Evolutionary conservation across 2,888 invertebrate species (phyloP).

Genomic region (Adelphocoris suturalis): DNA sequence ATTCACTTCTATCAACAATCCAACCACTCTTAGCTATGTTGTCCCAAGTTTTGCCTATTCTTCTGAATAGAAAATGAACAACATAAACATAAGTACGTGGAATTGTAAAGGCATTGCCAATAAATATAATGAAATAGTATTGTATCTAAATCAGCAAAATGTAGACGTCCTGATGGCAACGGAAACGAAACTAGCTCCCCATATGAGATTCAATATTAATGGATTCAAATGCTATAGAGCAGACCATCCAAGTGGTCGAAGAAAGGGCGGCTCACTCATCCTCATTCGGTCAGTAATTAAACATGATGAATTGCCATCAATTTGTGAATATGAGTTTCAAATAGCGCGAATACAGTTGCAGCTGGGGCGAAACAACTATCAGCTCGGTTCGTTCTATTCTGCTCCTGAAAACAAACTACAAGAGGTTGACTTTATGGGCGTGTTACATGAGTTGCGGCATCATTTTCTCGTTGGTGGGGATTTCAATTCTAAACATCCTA

Average conservation of each 20-base stretch:
- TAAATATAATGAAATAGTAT: background rate
- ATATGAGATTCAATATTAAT: slow-evolving; percentile 43
- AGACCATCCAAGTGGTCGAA: slow-evolving; percentile 56
- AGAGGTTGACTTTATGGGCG: background rate
- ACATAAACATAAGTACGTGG: background rate
- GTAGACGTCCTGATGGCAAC: background rate
- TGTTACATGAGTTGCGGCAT: slow-evolving; percentile 21
- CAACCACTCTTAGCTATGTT: background rate
- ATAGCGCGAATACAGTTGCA: slow-evolving; percentile 37
- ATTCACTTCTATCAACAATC: slow-evolving; percentile 1
- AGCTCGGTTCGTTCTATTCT: slow-evolving; percentile 36
- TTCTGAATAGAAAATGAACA: slow-evolving; percentile 31
- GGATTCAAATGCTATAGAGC: slow-evolving; percentile 37
- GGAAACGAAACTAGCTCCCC: slow-evolving; percentile 52
- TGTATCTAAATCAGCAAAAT: slow-evolving; percentile 45
- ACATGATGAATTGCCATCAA: slow-evolving; percentile 33
- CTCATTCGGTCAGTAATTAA: slow-evolving; percentile 39
- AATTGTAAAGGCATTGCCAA: slow-evolving; percentile 37
- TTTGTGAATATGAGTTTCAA: slow-evolving; percentile 53
- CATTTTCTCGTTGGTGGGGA: slow-evolving; percentile 52
- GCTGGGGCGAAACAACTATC: slow-evolving; percentile 20
- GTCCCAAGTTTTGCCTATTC: slow-evolving; percentile 5
- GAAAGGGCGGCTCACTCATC: slow-evolving; percentile 52
- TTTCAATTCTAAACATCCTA: slow-evolving; percentile 34
- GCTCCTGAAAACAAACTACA: slow-evolving; percentile 53